A percentile compares a stretch with the other conserved stretches of the same genome.
These are phyloP conservation scores for Amia ocellicauda DNA, from an alignment of 2,113 vertebrate genomes.

Conservation along the genomic window DNA sequence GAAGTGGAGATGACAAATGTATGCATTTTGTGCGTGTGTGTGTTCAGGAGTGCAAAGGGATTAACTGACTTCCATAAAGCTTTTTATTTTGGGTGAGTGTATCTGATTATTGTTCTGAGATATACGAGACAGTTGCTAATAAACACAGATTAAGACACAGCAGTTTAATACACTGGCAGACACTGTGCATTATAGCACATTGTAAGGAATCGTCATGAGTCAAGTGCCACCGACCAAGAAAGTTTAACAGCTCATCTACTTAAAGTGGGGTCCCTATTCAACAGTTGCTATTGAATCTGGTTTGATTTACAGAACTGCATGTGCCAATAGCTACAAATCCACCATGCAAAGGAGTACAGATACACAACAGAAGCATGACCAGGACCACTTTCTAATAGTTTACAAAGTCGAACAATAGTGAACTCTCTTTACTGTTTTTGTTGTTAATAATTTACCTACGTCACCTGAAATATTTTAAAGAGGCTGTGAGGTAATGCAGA, in stretches of 20 bases:
- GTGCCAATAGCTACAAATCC: conserved; percentile 36
- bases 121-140: conserved; percentile 31
- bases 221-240: conserved; percentile 22
- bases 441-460: neutral
- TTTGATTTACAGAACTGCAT: conserved; percentile 42
- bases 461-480: too few species aligned
- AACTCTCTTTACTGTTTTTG: neutral
- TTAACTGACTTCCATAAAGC: conserved; percentile 37
- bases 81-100: conserved; percentile 21
- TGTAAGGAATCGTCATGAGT: conserved; percentile 38
- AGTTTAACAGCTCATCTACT: conserved; percentile 33
- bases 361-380: neutral
- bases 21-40: conserved; percentile 29
- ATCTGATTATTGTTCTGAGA: conserved; percentile 27
- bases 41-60: conserved; percentile 29
- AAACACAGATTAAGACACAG: conserved; percentile 40
- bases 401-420: neutral
- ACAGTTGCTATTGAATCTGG: conserved; percentile 47
- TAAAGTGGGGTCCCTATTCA: conserved; percentile 36
- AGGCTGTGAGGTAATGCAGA: too few species aligned
- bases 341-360: conserved; percentile 15
- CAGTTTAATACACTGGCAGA: conserved; percentile 32
- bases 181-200: conserved; percentile 32
- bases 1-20: conserved; percentile 18
- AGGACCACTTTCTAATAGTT: conserved; percentile 26